phyloP scores from a whole-genome alignment of 2,797 vertebrate genomes.

The Macrochelys suwanniensis region DNA sequence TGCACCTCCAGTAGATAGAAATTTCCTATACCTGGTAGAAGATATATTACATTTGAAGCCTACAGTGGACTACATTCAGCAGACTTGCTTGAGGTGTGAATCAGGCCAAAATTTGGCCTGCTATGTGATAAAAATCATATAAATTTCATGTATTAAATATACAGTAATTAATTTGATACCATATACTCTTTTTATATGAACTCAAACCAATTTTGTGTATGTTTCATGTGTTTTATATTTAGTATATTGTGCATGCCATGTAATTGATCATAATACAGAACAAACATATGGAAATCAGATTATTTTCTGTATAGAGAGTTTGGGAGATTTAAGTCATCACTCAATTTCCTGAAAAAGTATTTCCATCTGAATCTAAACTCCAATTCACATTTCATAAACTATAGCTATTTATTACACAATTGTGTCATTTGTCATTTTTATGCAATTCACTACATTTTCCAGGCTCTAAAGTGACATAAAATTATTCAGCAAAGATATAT shows the following conservation, averaged over 20 bases:
- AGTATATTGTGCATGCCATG: conserved; percentile 16
- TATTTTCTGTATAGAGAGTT: conserved; percentile 54
- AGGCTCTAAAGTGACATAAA: conserved; percentile 80
- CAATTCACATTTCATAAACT: conserved; percentile 75
- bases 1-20: background rate
- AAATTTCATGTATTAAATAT: background rate
- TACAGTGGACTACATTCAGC: conserved; percentile 19
- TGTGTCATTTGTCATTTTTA: conserved; percentile 82
- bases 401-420: conserved; percentile 77
- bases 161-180: conserved; percentile 9
- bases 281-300: conserved; percentile 62
- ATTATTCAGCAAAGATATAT: conserved; percentile 80
- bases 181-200: conserved; percentile 37
- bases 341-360: conserved; percentile 52
- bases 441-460: conserved; percentile 78
- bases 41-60: background rate
- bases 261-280: conserved; percentile 63
- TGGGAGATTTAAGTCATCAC: conserved; percentile 70
- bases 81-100: background rate
- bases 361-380: conserved; percentile 68
- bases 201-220: conserved; percentile 25
- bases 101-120: background rate
- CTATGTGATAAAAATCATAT: background rate
- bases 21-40: background rate
- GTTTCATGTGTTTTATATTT: conserved; percentile 29